Percentiles rank a stretch among this genome's conserved stretches.
These are phyloP conservation scores for Lithophane ornitopus DNA, from an alignment of 2,888 invertebrate species.

Conservation along the genomic window DNA sequence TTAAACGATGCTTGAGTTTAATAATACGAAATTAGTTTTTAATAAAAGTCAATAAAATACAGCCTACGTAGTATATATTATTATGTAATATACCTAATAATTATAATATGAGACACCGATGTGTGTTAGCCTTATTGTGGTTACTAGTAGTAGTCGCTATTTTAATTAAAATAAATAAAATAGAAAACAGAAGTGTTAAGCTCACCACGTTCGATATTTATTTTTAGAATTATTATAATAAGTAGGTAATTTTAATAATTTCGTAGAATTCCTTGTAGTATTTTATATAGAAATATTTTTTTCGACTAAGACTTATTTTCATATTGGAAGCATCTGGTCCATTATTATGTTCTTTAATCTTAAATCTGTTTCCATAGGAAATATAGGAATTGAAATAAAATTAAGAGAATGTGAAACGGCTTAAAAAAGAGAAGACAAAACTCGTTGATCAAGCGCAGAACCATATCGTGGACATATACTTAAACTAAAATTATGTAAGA, in stretches of 20 bases:
- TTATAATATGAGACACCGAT: constrained; percentile 42
- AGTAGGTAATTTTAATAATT: constrained; percentile 47
- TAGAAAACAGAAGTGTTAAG: constrained; percentile 77
- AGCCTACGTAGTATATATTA: constrained; percentile 57
- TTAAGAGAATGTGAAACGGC: background rate
- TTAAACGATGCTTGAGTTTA: constrained; percentile 8
- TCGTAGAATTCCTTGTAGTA: constrained; percentile 34
- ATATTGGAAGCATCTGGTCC: background rate
- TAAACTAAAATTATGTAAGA: background rate
- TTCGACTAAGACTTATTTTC: background rate
- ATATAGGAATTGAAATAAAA: constrained; percentile 7
- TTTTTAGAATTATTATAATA: constrained; percentile 58
- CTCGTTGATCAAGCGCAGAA: constrained; percentile 1
- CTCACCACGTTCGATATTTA: constrained; percentile 87
- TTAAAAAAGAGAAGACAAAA: background rate
- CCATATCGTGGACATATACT: background rate
- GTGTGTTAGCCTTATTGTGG: constrained; percentile 76
- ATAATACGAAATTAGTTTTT: constrained; percentile 37
- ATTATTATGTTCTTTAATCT: background rate
- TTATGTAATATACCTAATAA: constrained; percentile 31
- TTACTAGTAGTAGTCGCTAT: constrained; percentile 57
- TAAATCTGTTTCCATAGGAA: background rate
- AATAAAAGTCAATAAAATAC: constrained; percentile 60
- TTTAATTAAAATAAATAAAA: constrained; percentile 35
- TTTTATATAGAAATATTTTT: constrained; percentile 13